These are phyloP conservation scores for Lepilemur septentrionalis DNA, from an alignment of 2,797 vertebrate genomes.

Conservation along the genomic window DNA sequence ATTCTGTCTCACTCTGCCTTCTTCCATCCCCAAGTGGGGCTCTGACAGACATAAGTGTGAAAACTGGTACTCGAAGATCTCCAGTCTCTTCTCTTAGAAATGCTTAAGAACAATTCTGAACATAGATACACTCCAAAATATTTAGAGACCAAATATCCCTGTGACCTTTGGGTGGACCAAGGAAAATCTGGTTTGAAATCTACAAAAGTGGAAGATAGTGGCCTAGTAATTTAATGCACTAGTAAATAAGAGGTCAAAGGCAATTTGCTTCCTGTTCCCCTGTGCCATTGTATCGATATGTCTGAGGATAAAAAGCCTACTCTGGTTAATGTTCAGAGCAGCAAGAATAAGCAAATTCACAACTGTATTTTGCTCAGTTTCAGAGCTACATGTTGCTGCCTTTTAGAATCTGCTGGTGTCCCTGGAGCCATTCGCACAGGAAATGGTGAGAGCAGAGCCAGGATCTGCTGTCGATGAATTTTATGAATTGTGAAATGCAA, in stretches of 20 bases:
- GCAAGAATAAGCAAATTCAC: slow-evolving; percentile 62
- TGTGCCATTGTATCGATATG: slow-evolving; percentile 49
- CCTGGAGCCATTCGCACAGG: slow-evolving; percentile 14
- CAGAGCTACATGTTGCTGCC: background rate
- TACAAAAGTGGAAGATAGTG: slow-evolving; percentile 8
- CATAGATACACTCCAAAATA: slow-evolving; percentile 25
- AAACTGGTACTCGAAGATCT: background rate
- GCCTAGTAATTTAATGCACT: slow-evolving; percentile 49
- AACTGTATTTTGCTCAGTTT: slow-evolving; percentile 25
- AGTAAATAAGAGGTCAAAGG: slow-evolving; percentile 73
- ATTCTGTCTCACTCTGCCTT: background rate
- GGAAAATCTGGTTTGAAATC: slow-evolving; percentile 63
- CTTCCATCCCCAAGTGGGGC: background rate
- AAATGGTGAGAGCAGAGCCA: background rate
- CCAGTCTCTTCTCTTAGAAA: background rate
- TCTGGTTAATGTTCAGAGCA: slow-evolving; percentile 60
- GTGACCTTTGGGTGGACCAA: slow-evolving; percentile 30
- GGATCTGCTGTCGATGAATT: background rate
- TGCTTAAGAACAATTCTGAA: background rate
- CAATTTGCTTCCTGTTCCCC: slow-evolving; percentile 54
- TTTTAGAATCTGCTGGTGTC: background rate
- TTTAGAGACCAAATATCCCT: slow-evolving; percentile 30
- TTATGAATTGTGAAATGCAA: background rate
- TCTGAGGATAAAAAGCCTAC: slow-evolving; percentile 68
- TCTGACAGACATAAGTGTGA: background rate